phyloP scores from a whole-genome alignment of 2,888 invertebrate genomes.

The Clusia tigrina region DNA sequence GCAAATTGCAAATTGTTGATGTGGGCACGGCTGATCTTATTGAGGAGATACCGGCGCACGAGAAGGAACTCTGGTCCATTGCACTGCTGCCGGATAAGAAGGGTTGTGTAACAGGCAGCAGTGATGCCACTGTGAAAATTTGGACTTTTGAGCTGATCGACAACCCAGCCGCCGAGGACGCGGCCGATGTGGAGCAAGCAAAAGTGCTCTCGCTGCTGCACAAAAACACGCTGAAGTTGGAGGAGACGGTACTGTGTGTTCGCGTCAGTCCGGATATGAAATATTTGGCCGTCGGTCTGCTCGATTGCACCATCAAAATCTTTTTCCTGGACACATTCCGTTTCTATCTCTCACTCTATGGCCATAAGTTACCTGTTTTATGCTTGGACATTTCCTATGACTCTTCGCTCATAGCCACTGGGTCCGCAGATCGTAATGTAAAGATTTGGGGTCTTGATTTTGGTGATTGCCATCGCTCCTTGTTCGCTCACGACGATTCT shows the following conservation, averaged over 20 bases:
- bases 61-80: constrained; percentile 80
- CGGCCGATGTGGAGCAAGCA: constrained; percentile 68
- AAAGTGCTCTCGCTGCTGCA: constrained; percentile 81
- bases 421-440: constrained; percentile 93
- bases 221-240: constrained; percentile 82
- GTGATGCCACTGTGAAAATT: constrained; percentile 89
- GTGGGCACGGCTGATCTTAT: constrained; percentile 81
- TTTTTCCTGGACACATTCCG: constrained; percentile 95
- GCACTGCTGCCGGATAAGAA: constrained; percentile 82
- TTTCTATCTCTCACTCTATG: constrained; percentile 94
- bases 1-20: constrained; percentile 83
- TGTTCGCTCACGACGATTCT: constrained; percentile 96
- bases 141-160: constrained; percentile 91
- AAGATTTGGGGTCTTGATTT: constrained; percentile 99
- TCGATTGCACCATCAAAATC: constrained; percentile 94
- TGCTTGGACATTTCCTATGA: constrained; percentile 94
- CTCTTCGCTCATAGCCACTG: constrained; percentile 86
- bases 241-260: constrained; percentile 86
- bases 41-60: constrained; percentile 85
- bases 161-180: constrained; percentile 68
- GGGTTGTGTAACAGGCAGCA: constrained; percentile 85
- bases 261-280: constrained; percentile 85
- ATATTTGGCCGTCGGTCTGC: constrained; percentile 86
- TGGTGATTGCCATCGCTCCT: constrained; percentile 95
- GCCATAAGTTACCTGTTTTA: constrained; percentile 93